A percentile compares a stretch with the other conserved stretches of the same genome.
Conservation (phyloP, 2,888 invertebrate species). For the Gandaritis pyraliata region DNA sequence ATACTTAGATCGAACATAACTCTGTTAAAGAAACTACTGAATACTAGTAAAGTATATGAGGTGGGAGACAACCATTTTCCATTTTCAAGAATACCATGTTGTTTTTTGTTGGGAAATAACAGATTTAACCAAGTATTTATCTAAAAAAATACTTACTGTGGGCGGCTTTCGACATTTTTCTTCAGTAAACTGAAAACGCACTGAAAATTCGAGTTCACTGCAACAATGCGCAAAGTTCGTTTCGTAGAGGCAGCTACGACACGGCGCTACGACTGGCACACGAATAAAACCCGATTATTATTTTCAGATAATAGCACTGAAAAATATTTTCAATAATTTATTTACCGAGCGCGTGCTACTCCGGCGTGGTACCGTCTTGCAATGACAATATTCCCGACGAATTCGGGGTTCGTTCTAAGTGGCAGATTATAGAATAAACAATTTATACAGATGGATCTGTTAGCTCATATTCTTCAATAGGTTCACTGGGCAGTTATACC, state of each 20-base stretch:
- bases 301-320: slow-evolving; percentile 56
- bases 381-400: slow-evolving; percentile 61
- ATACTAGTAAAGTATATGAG: too few relatives aligned
- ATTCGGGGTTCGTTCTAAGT: slow-evolving; percentile 57
- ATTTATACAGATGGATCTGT: slow-evolving; percentile 52
- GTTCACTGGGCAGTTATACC: slow-evolving; percentile 19
- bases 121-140: not conserved
- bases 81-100: too few relatives aligned
- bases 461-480: slow-evolving; percentile 43
- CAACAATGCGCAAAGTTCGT: slow-evolving; percentile 23
- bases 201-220: slow-evolving; percentile 40
- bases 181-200: slow-evolving; percentile 36
- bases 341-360: slow-evolving; percentile 61
- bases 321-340: slow-evolving; percentile 42
- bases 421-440: slow-evolving; percentile 64
- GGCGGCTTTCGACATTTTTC: slow-evolving; percentile 61
- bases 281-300: slow-evolving; percentile 56
- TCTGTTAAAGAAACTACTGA: too few relatives aligned
- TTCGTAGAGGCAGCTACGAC: slow-evolving; percentile 68
- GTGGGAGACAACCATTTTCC: too few relatives aligned
- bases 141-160: slow-evolving; percentile 58
- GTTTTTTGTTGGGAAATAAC: too few relatives aligned
- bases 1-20: too few relatives aligned
- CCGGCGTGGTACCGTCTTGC: slow-evolving; percentile 60
- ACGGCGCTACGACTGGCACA: slow-evolving; percentile 62